These are phyloP conservation scores for Manduca sexta DNA, from an alignment of 1,140 invertebrate genomes.

Conservation along the genomic window DNA sequence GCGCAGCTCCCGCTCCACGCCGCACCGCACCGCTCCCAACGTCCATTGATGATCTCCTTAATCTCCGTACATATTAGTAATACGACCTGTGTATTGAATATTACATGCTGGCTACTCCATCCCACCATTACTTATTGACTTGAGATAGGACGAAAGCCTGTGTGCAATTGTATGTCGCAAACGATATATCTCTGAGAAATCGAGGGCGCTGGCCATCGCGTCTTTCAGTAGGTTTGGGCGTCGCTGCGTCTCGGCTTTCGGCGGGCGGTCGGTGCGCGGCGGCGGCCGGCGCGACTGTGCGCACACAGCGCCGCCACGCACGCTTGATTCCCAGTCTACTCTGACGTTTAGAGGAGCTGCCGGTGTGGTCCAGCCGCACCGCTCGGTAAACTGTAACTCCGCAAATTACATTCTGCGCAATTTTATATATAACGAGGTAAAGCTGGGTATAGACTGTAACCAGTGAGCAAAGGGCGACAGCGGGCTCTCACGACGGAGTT, in stretches of 20 bases:
- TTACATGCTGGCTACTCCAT: constrained; percentile 9
- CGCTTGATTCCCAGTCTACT: constrained; percentile 64
- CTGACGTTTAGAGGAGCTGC: constrained; percentile 60
- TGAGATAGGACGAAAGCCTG: neutral
- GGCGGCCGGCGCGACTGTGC: constrained; percentile 44
- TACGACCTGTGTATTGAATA: neutral
- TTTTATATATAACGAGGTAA: constrained; percentile 27
- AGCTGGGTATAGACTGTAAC: too few relatives aligned
- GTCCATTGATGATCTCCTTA: constrained; percentile 70
- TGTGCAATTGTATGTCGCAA: constrained; percentile 9
- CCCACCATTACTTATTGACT: constrained; percentile 1
- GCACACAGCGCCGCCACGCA: constrained; percentile 59
- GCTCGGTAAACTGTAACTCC: constrained; percentile 29
- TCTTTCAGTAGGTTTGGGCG: constrained; percentile 61
- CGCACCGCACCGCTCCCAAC: constrained; percentile 51
- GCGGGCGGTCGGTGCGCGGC: constrained; percentile 50
- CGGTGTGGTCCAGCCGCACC: constrained; percentile 49
- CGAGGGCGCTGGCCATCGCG: constrained; percentile 52
- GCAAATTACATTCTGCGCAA: constrained; percentile 49
- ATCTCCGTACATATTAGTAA: constrained; percentile 39
- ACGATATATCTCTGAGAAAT: constrained; percentile 12
- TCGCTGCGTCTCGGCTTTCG: constrained; percentile 67
- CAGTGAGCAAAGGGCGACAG: constrained; percentile 13
- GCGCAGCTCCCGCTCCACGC: constrained; percentile 51
- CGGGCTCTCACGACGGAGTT: constrained; percentile 14